Evolutionary conservation across 2,113 vertebrate genomes (phyloP).

Genomic region (Junco hyemalis): DNA sequence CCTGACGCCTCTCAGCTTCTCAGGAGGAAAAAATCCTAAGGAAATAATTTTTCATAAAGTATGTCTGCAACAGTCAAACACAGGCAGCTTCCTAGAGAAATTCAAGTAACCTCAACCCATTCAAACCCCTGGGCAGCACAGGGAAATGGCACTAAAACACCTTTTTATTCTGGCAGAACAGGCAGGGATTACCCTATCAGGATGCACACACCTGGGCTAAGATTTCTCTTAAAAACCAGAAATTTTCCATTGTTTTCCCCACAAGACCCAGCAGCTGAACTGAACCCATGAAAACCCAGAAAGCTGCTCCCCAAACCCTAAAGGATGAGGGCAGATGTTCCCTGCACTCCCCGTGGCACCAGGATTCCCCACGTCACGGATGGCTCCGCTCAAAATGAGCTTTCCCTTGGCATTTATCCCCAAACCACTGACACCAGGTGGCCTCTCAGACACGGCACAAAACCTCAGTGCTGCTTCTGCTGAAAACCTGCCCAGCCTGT

Average conservation of each 20-base stretch:
- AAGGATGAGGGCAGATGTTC: accelerated
- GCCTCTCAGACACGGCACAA: background rate
- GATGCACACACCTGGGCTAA: background rate
- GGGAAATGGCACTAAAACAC: background rate
- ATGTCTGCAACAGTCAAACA: background rate
- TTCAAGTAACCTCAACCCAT: too few relatives aligned
- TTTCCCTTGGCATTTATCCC: background rate
- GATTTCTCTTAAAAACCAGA: background rate
- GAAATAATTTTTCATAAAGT: too few relatives aligned
- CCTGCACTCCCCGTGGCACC: background rate
- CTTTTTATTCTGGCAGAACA: background rate
- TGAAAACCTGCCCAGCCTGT: background rate
- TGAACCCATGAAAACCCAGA: background rate
- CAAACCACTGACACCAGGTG: background rate
- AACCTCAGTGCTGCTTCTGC: background rate
- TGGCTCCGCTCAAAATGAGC: background rate
- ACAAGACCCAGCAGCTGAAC: background rate
- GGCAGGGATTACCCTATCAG: background rate
- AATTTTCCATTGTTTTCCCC: background rate
- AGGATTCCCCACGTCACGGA: background rate
- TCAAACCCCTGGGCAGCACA: background rate
- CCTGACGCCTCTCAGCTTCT: too few relatives aligned
- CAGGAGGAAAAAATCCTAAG: too few relatives aligned
- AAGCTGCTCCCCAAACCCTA: background rate
- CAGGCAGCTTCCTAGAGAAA: background rate